Conservation (phyloP, 1,140 invertebrate genomes). For the Capitella teleta region DNA sequence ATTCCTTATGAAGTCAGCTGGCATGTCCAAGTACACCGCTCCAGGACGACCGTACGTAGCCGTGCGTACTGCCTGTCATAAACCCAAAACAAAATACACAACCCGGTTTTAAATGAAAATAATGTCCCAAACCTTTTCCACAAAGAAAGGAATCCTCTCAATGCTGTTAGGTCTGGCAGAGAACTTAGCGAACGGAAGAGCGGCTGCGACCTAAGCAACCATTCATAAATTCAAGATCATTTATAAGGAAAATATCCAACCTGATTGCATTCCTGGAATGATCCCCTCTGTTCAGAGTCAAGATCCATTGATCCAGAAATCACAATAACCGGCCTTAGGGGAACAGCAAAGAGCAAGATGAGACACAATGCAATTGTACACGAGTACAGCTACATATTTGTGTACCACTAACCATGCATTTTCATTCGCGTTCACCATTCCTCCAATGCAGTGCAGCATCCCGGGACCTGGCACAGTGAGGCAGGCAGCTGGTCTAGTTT, state of each 20-base stretch:
- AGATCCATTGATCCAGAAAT: slow-evolving; percentile 79
- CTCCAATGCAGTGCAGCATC: slow-evolving; percentile 78
- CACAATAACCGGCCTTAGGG: slow-evolving; percentile 66
- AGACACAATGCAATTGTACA: neutral
- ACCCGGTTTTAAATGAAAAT: neutral
- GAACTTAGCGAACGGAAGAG: slow-evolving; percentile 79
- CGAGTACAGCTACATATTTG: neutral
- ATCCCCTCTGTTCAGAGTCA: slow-evolving; percentile 85
- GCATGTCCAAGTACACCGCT: slow-evolving; percentile 76
- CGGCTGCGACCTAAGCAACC: slow-evolving; percentile 57
- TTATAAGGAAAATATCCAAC: slow-evolving; percentile 17
- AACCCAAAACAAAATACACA: too few relatives aligned
- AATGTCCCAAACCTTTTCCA: slow-evolving; percentile 59
- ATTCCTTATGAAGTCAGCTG: slow-evolving; percentile 74
- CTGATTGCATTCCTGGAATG: slow-evolving; percentile 89
- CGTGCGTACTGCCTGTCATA: slow-evolving; percentile 58
- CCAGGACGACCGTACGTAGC: slow-evolving; percentile 79
- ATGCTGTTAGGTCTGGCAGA: slow-evolving; percentile 70
- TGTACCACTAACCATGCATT: slow-evolving; percentile 68
- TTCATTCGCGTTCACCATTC: slow-evolving; percentile 90
- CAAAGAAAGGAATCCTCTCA: slow-evolving; percentile 71
- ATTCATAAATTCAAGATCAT: slow-evolving; percentile 6
- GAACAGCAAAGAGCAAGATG: neutral
- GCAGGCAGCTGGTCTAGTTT: slow-evolving; percentile 73
- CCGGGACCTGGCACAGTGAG: slow-evolving; percentile 90